Conservation (phyloP, 1,140 invertebrate species). For the Tachypleus tridentatus region DNA sequence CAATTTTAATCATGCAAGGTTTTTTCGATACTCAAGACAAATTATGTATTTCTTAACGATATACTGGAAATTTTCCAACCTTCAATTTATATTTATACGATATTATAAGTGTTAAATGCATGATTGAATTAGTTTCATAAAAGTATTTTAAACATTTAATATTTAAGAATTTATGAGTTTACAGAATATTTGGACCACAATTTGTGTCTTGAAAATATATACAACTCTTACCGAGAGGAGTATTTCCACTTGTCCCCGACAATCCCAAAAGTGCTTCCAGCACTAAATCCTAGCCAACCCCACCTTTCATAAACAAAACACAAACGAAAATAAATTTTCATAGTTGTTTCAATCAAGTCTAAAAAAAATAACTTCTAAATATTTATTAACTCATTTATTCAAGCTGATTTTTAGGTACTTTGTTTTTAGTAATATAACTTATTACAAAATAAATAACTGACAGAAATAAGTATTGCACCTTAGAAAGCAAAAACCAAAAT, state of each 20-base stretch:
- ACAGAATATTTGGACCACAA: no score
- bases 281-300: constrained; percentile 37
- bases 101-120: no score
- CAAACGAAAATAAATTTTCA: neutral
- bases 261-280: constrained; percentile 35
- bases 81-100: no score
- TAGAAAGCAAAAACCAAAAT: no score
- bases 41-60: no score
- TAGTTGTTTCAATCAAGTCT: neutral
- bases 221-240: constrained; percentile 29
- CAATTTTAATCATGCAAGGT: no score
- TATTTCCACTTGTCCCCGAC: constrained; percentile 35
- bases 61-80: no score
- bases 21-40: no score
- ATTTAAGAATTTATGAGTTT: neutral
- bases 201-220: neutral
- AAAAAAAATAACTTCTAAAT: neutral
- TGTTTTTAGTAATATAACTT: no score
- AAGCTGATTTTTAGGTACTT: neutral
- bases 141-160: neutral
- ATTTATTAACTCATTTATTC: neutral
- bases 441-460: no score
- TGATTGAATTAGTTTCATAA: neutral
- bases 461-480: no score
- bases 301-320: constrained; percentile 26